Conservation (phyloP, 2,888 invertebrate genomes). For the Eumacrocentrus americanus region DNA sequence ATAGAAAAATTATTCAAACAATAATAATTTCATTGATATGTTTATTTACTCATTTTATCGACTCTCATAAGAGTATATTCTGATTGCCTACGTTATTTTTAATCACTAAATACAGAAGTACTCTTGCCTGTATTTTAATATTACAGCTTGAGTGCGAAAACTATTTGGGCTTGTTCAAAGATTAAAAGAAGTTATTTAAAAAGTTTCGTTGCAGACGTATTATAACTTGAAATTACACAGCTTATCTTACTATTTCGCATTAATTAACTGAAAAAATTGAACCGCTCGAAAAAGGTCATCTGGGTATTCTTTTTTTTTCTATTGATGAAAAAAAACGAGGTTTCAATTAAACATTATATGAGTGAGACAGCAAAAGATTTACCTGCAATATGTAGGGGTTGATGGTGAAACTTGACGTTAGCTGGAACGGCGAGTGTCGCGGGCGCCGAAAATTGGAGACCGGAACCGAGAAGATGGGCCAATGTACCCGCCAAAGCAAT, state of each 20-base stretch:
- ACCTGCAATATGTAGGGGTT: constrained; percentile 51
- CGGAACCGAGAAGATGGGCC: constrained; percentile 76
- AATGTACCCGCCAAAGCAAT: constrained; percentile 69
- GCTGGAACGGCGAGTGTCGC: constrained; percentile 48
- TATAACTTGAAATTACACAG: not conserved
- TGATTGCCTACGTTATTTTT: no score
- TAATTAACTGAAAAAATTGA: constrained; percentile 1
- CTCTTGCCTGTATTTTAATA: not conserved
- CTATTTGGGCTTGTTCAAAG: not conserved
- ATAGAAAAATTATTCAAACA: not conserved
- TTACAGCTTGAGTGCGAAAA: not conserved
- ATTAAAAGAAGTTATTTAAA: not conserved
- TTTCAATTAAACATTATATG: no score
- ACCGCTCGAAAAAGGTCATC: constrained; percentile 3
- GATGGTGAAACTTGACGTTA: constrained; percentile 49
- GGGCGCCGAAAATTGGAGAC: constrained; percentile 71
- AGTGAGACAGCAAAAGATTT: no score
- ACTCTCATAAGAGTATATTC: no score
- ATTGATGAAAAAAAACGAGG: no score
- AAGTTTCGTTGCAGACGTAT: not conserved
- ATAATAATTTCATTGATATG: not conserved
- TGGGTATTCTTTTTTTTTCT: not conserved
- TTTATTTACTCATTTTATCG: not conserved
- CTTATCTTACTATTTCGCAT: constrained; percentile 4
- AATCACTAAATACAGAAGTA: no score